Conservation (phyloP, 2,888 invertebrate genomes). For the Dysmachus trigonus region DNA sequence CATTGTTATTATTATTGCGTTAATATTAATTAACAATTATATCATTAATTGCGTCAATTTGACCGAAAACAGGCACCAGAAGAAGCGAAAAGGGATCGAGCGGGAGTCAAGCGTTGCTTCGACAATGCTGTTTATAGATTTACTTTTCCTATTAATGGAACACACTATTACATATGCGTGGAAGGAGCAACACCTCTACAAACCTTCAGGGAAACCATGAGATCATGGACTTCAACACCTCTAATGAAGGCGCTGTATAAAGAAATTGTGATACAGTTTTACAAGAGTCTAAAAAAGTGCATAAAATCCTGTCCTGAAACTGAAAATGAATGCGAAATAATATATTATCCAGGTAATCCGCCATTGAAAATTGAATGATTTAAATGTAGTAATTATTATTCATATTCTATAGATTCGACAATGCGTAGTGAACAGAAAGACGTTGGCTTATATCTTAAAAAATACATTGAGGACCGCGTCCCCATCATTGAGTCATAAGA, state of each 20-base stretch:
- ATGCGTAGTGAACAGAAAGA: not conserved
- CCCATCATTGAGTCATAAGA: not conserved
- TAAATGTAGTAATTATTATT: not conserved
- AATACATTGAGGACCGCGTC: not conserved
- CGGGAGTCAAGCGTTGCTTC: conserved; percentile 58
- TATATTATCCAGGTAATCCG: conserved; percentile 57
- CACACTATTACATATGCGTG: conserved; percentile 56
- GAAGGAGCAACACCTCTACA: conserved; percentile 62
- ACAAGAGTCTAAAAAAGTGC: conserved; percentile 54
- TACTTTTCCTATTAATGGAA: conserved; percentile 52
- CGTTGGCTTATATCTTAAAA: not conserved
- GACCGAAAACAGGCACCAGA: conserved; percentile 53
- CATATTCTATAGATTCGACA: not conserved
- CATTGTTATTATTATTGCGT: too few species aligned
- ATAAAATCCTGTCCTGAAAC: conserved; percentile 57
- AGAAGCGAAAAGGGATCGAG: conserved; percentile 54
- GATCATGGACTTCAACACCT: conserved; percentile 54
- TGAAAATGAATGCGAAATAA: conserved; percentile 54
- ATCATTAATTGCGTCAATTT: not conserved
- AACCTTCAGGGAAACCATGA: conserved; percentile 57
- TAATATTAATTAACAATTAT: not conserved
- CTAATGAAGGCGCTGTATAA: conserved; percentile 58
- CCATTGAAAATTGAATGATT: too few species aligned
- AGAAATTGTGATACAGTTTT: conserved; percentile 59
- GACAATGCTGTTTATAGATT: conserved; percentile 59